Conservation (phyloP, 2,113 vertebrate genomes). For the Eurystomus gularis region DNA sequence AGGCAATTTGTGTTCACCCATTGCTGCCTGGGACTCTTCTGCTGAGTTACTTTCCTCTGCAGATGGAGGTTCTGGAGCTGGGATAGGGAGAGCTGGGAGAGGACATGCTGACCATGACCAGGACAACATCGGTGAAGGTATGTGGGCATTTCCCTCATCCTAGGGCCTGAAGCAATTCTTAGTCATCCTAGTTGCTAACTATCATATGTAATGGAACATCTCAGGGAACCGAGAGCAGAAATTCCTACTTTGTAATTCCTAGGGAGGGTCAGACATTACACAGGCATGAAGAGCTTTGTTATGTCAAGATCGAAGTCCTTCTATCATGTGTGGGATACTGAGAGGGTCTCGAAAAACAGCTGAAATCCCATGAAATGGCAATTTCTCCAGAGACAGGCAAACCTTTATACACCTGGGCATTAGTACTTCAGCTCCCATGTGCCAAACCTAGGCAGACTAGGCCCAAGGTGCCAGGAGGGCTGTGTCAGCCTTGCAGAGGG, state of each 20-base stretch:
- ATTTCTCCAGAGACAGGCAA: neutral
- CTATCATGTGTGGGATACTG: neutral
- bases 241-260: neutral
- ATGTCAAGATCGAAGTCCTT: neutral
- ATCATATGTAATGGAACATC: neutral
- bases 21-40: neutral
- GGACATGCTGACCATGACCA: neutral
- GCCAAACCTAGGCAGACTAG: rapidly evolving
- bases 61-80: neutral
- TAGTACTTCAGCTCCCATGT: neutral
- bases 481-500: neutral
- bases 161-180: neutral
- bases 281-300: neutral
- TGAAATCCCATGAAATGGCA: neutral
- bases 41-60: neutral
- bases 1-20: neutral
- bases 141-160: neutral
- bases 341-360: neutral
- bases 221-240: neutral
- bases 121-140: neutral
- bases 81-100: neutral
- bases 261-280: neutral
- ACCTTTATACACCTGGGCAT: neutral
- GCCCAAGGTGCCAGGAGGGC: neutral
- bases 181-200: neutral